Conservation (phyloP, 2,797 vertebrate species). For the Acanthurus lineatus region DNA sequence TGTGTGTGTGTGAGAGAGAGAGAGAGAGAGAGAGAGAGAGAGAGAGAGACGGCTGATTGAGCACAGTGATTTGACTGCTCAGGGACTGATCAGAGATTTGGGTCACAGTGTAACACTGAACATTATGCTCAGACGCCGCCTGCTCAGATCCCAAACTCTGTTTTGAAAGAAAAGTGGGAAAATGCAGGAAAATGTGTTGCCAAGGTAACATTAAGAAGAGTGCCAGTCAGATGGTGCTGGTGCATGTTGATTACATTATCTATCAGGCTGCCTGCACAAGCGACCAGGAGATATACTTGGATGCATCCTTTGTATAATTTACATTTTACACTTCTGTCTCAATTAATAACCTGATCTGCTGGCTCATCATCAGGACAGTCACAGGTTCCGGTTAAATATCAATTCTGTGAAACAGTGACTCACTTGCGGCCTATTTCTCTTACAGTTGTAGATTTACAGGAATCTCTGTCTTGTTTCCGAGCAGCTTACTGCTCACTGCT, state of each 20-base stretch:
- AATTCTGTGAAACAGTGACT: conserved; percentile 64
- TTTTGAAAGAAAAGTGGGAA: conserved; percentile 17
- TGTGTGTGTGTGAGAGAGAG: background rate
- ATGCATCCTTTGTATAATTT: conserved; percentile 37
- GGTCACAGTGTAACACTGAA: conserved; percentile 34
- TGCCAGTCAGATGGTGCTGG: conserved; percentile 58
- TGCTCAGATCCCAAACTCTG: conserved; percentile 1
- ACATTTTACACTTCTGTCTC: conserved; percentile 41
- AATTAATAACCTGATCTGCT: conserved; percentile 33
- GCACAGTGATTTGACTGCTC: conserved; percentile 24
- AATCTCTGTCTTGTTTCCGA: conserved; percentile 29
- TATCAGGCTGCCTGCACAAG: conserved; percentile 17
- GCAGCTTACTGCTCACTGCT: conserved; percentile 14
- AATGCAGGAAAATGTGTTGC: conserved; percentile 55
- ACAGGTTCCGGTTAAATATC: conserved; percentile 45
- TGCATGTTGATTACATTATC: conserved; percentile 17
- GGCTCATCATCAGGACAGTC: conserved; percentile 35
- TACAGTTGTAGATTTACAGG: conserved; percentile 33
- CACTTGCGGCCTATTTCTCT: conserved; percentile 44
- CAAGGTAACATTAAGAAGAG: conserved; percentile 54
- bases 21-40: too few relatives aligned
- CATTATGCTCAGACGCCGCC: background rate
- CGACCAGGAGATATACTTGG: conserved; percentile 10
- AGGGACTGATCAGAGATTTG: conserved; percentile 32
- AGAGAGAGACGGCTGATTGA: background rate